Percentiles rank a stretch among this genome's conserved stretches.
Conservation (phyloP, 2,888 invertebrate species). For the Hypomecis atomaria region DNA sequence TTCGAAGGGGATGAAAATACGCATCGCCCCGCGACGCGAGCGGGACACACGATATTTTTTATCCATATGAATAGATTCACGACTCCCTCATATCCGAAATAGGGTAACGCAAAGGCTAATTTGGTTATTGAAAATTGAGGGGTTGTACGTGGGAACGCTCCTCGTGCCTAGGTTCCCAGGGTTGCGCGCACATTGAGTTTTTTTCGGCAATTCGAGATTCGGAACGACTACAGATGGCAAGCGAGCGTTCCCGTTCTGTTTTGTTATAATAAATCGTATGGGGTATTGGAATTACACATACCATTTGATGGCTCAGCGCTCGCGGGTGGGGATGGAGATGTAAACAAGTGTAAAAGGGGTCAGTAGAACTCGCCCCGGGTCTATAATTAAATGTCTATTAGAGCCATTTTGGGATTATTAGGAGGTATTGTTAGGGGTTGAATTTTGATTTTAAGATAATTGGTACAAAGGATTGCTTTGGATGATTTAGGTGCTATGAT, state of each 20-base stretch:
- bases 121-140: constrained; percentile 86
- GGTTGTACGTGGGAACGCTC: constrained; percentile 88
- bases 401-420: constrained; percentile 77
- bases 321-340: constrained; percentile 80
- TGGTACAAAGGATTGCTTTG: constrained; percentile 58
- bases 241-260: constrained; percentile 80
- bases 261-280: constrained; percentile 82
- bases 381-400: constrained; percentile 83
- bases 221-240: constrained; percentile 84
- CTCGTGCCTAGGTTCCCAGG: constrained; percentile 87
- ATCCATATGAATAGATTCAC: constrained; percentile 83
- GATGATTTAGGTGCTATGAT: constrained; percentile 55
- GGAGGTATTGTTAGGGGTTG: constrained; percentile 70
- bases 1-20: constrained; percentile 81
- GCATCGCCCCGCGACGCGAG: constrained; percentile 50
- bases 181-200: constrained; percentile 83
- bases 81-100: constrained; percentile 84
- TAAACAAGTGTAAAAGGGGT: constrained; percentile 85
- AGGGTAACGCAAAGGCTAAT: constrained; percentile 86
- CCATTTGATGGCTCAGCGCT: constrained; percentile 81
- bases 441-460: constrained; percentile 68
- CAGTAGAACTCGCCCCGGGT: constrained; percentile 73
- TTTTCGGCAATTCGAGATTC: constrained; percentile 80
- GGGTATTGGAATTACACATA: constrained; percentile 82
- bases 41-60: constrained; percentile 76